Evolutionary conservation across 2,797 vertebrate species (phyloP), one percentile per base, ranked within the genome.

Genomic region (Hyperoplus lanceolatus): DNA sequence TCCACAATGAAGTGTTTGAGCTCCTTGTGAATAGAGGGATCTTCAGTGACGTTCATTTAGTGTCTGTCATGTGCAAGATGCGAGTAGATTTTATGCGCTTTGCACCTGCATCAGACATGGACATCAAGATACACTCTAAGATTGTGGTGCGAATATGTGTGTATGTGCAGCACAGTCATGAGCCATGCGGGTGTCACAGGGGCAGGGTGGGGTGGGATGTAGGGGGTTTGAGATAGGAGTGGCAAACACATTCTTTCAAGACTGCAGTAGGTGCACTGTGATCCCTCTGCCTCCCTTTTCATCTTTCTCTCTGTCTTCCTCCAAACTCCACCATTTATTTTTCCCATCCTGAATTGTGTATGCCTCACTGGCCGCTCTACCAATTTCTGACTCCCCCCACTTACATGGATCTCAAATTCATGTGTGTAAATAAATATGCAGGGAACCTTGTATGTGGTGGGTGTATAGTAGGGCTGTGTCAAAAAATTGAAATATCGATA

Each of bases 241-340:
- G 46, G 73, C 48, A 80, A 87, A 84, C 88, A 82, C 56, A 1
- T 81, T 51, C 77, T 86, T 88, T 90, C 75, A 85, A 29, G 79
- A 71, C 70, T 69, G 67, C 78, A 89, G 89, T 88, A 91, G 88
- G 90, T 89, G 83, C 87, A 41, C 77, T 73, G 73, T 77, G 56
- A 55, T 73, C 46, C 48, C 50, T 73, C 67, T 72, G 58, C 75
- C 77, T 80, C 21, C n/a, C 15, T 42, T 69, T 58, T 79, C 75
- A 70, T 86, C n/a, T 72, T 77, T 58, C 46, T 65, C n/a, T 65
- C 43, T 62, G 70, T 54, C 12, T 54, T 42, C 57, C n/a, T 53
- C 42, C 39, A 11, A 7, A 43, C 50, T 67, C 16, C 13, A 29
- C 18, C 2, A 8, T 61, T 61, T 60, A 29, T 48, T 59, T 71